Evolutionary conservation across 2,113 vertebrate species (phyloP).

Genomic region (Nycticebus coucang): DNA sequence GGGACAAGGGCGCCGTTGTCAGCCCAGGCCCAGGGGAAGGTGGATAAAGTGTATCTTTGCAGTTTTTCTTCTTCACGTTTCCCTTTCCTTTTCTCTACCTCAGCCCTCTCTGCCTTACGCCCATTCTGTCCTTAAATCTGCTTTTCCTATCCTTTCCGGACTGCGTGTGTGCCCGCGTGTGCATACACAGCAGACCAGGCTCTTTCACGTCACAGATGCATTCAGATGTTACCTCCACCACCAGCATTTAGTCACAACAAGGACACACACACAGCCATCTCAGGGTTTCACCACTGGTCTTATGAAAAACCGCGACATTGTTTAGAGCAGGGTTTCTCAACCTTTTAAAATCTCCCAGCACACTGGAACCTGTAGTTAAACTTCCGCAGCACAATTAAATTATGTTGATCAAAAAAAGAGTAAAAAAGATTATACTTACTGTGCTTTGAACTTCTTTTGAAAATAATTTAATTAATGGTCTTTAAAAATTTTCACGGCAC

Average conservation of each 20-base stretch:
- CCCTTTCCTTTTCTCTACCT: not conserved
- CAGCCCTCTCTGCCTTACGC: not conserved
- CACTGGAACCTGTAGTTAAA: no score
- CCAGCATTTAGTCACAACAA: not conserved
- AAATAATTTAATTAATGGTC: no score
- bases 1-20: not conserved
- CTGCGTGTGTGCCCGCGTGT: fast-evolving
- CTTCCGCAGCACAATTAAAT: no score
- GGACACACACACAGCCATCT: not conserved
- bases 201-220: not conserved
- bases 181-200: not conserved
- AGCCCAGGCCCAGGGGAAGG: not conserved
- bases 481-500: no score
- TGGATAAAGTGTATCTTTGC: not conserved
- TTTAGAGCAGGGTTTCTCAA: no score
- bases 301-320: not conserved
- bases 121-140: not conserved
- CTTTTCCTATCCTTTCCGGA: not conserved
- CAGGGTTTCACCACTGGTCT: not conserved
- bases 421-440: no score
- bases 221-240: not conserved
- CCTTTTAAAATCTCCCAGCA: no score
- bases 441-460: no score
- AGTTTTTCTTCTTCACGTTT: not conserved
- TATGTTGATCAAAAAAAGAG: no score